phyloP scores from a whole-genome alignment of 2,888 invertebrate genomes.

The Coecobrya sp. region DNA sequence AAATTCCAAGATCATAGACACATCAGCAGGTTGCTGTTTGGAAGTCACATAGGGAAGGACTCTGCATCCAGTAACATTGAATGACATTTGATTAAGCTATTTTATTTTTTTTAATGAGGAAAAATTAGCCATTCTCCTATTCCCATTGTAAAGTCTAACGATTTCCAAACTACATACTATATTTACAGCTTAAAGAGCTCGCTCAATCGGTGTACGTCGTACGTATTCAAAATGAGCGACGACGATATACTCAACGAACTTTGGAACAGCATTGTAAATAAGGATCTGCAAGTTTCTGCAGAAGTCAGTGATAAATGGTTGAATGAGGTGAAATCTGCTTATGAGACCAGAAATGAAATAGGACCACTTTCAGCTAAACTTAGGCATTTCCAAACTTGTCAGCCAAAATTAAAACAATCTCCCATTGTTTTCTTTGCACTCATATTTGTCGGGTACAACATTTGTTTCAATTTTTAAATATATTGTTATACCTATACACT shows the following conservation, averaged over 20 bases:
- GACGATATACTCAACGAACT: constrained; percentile 63
- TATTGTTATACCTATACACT: too few relatives aligned
- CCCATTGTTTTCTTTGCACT: constrained; percentile 89
- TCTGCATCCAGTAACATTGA: too few relatives aligned
- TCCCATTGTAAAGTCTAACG: constrained; percentile 1
- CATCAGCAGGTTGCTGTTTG: constrained; percentile 74
- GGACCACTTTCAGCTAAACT: constrained; percentile 89
- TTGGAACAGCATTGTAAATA: constrained; percentile 58
- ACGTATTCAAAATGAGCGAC: constrained; percentile 40
- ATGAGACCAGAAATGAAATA: constrained; percentile 88
- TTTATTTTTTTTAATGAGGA: too few relatives aligned
- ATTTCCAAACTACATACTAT: too few relatives aligned
- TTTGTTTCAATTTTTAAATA: background rate
- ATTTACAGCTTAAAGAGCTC: too few relatives aligned
- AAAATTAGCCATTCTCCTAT: background rate
- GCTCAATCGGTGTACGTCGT: background rate
- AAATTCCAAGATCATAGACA: constrained; percentile 39
- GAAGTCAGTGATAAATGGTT: constrained; percentile 77
- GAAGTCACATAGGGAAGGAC: background rate
- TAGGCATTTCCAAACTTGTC: constrained; percentile 88
- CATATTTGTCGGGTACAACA: constrained; percentile 90
- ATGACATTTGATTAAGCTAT: too few relatives aligned
- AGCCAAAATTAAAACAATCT: constrained; percentile 88
- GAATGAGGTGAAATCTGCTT: constrained; percentile 72
- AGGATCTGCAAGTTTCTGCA: constrained; percentile 59